Evolutionary conservation across 2,888 invertebrate species (phyloP).

Genomic region (Automeris io): DNA sequence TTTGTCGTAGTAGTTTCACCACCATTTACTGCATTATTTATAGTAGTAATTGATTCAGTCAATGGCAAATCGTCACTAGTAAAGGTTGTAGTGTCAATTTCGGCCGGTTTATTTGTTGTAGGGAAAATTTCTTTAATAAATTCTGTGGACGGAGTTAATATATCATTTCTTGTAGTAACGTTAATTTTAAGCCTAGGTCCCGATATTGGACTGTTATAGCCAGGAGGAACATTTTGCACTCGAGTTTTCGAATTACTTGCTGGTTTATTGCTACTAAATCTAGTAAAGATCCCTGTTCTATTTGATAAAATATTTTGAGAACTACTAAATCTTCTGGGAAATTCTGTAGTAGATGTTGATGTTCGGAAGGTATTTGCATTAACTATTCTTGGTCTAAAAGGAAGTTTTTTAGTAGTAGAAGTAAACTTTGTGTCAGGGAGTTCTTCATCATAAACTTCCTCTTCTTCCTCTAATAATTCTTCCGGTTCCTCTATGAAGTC

Average conservation of each 20-base stretch:
- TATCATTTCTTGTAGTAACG: conserved; percentile 17
- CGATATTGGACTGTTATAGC: conserved; percentile 39
- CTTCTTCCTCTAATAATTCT: conserved; percentile 29
- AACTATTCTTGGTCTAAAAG: conserved; percentile 50
- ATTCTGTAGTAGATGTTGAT: conserved; percentile 57
- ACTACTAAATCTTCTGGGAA: conserved; percentile 38
- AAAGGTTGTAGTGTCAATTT: conserved; percentile 36
- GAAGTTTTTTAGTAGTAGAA: conserved; percentile 45
- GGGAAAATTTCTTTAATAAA: conserved; percentile 30
- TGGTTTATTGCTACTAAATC: conserved; percentile 46
- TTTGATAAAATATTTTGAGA: conserved; percentile 44
- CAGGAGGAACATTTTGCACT: conserved; percentile 62
- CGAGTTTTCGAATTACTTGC: conserved; percentile 50
- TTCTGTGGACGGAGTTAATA: conserved; percentile 17
- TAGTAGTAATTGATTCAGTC: conserved; percentile 37
- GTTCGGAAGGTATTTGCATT: conserved; percentile 66
- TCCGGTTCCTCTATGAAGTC: conserved; percentile 17
- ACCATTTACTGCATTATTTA: conserved; percentile 34
- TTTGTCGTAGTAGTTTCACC: conserved; percentile 36
- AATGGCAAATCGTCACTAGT: conserved; percentile 56
- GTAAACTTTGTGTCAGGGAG: conserved; percentile 28
- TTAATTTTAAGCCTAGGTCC: conserved; percentile 15
- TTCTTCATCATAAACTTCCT: conserved; percentile 36
- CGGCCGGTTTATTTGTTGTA: conserved; percentile 26
- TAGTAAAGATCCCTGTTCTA: conserved; percentile 44